Base-by-base conservation (phyloP, 2,113 vertebrate genomes). In the Raphicerus campestris region DNA sequence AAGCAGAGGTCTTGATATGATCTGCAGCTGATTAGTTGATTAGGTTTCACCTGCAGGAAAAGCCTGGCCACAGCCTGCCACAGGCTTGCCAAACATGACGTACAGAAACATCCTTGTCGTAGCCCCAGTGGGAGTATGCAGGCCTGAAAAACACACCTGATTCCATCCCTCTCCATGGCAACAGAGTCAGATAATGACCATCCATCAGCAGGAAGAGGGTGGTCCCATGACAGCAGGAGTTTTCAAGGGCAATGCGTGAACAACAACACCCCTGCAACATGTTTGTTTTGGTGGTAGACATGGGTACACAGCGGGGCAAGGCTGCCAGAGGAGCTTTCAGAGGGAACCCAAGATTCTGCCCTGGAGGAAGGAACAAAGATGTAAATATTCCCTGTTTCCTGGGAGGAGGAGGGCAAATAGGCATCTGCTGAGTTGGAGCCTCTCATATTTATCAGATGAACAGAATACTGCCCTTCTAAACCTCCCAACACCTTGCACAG, bases 11-110 rank as follows among this genome's bases (percentile, higher is more conserved):
- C 90, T 61, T 84, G 97, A 96, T 95, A 55, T 45, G 86, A 97
- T 97, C 97, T 94, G 22, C 78, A 11, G 24, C 78, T 61, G 91
- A 97, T 95, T 58, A 2, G 42, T 24, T 63, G 96, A 95, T 97
- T 78, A 80, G 94, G 70, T 81, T 87, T 96, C 20, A 83, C 93
- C 91, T 26, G 1, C 92, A 94, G 96, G 97, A 98, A 98, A 73
- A 94, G 7, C 19, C 77, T 93, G 19, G 56, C 63, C 93, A 53
- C 97, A 96, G 55, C 42, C 89, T 91, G 66, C 73, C 92, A 87
- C 83, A 81, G 94, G 82, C 58, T 61, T 61, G 70, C 75, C 84
- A 28, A 2, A 2, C 51, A 20, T 98, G 94, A 96, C 97, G 97
- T 58, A 35, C 73, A 53, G 32, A 90, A n/a, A n/a, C 26, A 55